Base-by-base conservation (phyloP, 64 coral and sea anemone species). In the Dendrophyllia cribrosa region DNA sequence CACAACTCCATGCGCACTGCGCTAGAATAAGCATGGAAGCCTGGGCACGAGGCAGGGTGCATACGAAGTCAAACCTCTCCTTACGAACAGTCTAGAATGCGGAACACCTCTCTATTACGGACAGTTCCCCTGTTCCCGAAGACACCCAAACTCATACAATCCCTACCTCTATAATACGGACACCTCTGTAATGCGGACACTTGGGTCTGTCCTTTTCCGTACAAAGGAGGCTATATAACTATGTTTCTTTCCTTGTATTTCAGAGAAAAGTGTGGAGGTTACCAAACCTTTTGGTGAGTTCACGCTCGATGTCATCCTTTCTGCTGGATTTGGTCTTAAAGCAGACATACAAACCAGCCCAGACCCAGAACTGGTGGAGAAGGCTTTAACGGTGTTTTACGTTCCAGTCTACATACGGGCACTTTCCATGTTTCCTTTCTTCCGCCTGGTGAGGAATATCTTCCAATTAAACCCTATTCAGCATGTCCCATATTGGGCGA, bases 261-360 rank as follows among this genome's bases (percentile, higher is more conserved):
- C 26, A 89, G 88, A 78, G 17, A 56, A 50, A 10, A 74, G 74
- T 77, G 74, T 79, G 1, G 88, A 89, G 46, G 66, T 89, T 17
- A 45, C 43, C 9, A 58, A 10, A 9, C 22, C 59, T 15, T 89
- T 79, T 78, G 51, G 75, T 62, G 59, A 78, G 19, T 79, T 89
- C 47, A 26, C 74, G 10, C 20, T 89, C 0, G 88, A 89, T 11
- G 24, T 78, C 5, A 89, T 89, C 9, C 59, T 89, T 6, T 48
- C 58, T 5, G 77, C 75, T 25, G 88, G 43, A 15, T 89, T 89
- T 89, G 88, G 88, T 10, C 59, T 89, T 4, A 14, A 77, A 24
- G 45, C 74, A 65, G 59, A 79, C 22, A 26, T 89, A 4, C 88
- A 89, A 43, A 89, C 66, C 17, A 77, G 79, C 45, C 88, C 73